Base-by-base conservation (phyloP, 2,888 invertebrate genomes). In the Antheraea assamensis region DNA sequence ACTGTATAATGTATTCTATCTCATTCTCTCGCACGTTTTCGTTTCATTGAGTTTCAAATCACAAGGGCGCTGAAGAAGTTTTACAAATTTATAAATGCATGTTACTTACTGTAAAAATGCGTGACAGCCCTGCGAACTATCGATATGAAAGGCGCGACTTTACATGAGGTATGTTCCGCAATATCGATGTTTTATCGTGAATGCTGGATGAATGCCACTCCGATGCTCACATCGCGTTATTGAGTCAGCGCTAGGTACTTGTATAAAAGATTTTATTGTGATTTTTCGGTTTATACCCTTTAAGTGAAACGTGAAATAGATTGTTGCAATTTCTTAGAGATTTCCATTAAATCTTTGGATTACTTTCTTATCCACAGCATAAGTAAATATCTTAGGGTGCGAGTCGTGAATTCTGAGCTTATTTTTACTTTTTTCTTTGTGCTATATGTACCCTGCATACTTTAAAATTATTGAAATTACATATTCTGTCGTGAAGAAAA, bases 291-390 rank as follows among this genome's bases (percentile, higher is more conserved):
- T 74, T 71, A 52, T 66, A 73, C 64, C 75, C 75, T n/a, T n/a
- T 74, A 72, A 75, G 71, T 73, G 78, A 75, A 73, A 77, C 74
- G 77, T 76, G 73, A 76, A 78, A 76, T 76, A 64, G 75, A 75
- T 74, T 66, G 55, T 73, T 55, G 70, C n/a, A 42, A 70, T 55
- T 73, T 70, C 35, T 68, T 70, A 55, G 55, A 55, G 55, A 70
- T 70, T 55, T 70, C 58, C 70, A 73, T 70, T 73, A 73, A 73
- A 73, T 73, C 73, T 70, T 70, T 70, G 58, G 70, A 73, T 73
- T 70, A 70, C 27, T 73, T 70, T 30, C 58, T 27, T 13, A 58
- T 58, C 70, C n/a, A 42, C 42, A 70, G 42, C 55, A 55, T 27
- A 19, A 35, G 58, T 58, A 42, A 73, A 70, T 13, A 15, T 55